Base-by-base conservation (phyloP, 1,140 invertebrate genomes). In the Zaprionus vittiger region DNA sequence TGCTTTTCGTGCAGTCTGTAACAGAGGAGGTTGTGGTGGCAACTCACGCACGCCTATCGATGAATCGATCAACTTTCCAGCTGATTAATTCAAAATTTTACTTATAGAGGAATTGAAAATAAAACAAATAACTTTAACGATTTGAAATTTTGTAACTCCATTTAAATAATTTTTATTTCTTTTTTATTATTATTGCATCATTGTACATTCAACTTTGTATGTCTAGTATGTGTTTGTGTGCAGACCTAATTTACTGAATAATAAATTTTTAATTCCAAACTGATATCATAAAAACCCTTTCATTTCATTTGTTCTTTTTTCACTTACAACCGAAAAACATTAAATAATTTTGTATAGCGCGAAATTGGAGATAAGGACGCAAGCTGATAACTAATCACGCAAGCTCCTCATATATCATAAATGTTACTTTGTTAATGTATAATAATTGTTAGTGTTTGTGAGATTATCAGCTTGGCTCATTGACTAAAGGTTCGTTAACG, bases 401-500 rank as follows among this genome's bases (percentile, higher is more conserved):
- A 37, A 4, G 59, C 61, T 47, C 41, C 73, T 34, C 31, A 34
- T 34, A 70, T 14, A 52, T 59, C 68, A 34, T 80, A 71, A 77
- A 82, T 80, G 37, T 70, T 75, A 70, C 34, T 76, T 52, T 14
- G 12, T 52, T 52, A 52, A 52, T 85, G 82, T 77, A 77, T 69
- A 76, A 76, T 84, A 83, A 78, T 79, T 73, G 66, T 80, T 34
- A 34, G 79, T 84, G 65, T 76, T 76, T 76, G 73, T 73, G 76
- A 73, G 76, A 73, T 73, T 74, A 79, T 83, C 73, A 75, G 80
- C 86, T 81, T 73, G 80, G 69, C 77, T 80, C 64, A 73, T 80
- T 80, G 74, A 83, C 80, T 80, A 80, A 81, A 79, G 64, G 60
- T 76, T 76, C 66, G 66, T 79, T 74, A 79, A 79, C 66, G 68